phyloP scores from a whole-genome alignment of 2,888 invertebrate genomes.

The Microctonus brassicae region DNA sequence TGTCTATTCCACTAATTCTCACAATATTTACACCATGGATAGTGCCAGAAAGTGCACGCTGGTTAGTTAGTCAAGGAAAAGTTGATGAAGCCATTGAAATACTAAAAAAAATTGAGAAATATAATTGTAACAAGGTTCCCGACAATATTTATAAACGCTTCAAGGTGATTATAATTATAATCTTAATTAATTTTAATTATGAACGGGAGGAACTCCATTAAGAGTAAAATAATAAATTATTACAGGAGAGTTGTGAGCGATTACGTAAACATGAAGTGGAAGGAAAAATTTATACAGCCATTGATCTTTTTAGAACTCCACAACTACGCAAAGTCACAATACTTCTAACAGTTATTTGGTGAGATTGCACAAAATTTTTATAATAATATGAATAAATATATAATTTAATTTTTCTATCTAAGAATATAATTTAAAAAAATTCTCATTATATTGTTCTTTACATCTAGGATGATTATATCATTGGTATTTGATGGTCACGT shows the following conservation, averaged over 20 bases:
- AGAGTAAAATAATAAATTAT: neutral
- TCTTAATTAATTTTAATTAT: conserved; percentile 10
- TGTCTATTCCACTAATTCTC: conserved; percentile 82
- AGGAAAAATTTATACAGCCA: conserved; percentile 80
- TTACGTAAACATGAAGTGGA: conserved; percentile 80
- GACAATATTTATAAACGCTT: conserved; percentile 82
- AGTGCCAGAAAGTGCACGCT: conserved; percentile 89
- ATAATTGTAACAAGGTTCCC: conserved; percentile 83
- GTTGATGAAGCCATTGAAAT: conserved; percentile 84
- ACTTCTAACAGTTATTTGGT: conserved; percentile 86
- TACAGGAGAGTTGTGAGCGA: conserved; percentile 73
- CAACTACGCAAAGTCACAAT: conserved; percentile 82
- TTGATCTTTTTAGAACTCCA: conserved; percentile 86
- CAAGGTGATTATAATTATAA: conserved; percentile 71
- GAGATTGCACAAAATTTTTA: conserved; percentile 46
- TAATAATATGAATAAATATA: too few relatives aligned
- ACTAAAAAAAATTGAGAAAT: conserved; percentile 83
- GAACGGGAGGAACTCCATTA: too few relatives aligned
- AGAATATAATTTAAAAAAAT: too few relatives aligned
- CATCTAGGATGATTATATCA: conserved; percentile 83
- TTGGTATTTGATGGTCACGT: conserved; percentile 91
- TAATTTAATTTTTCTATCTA: neutral
- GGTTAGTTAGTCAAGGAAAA: conserved; percentile 89
- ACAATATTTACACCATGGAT: conserved; percentile 81
- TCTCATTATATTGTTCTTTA: neutral